Conservation (phyloP, 1,140 invertebrate genomes). For the Ectropis grisescens region DNA sequence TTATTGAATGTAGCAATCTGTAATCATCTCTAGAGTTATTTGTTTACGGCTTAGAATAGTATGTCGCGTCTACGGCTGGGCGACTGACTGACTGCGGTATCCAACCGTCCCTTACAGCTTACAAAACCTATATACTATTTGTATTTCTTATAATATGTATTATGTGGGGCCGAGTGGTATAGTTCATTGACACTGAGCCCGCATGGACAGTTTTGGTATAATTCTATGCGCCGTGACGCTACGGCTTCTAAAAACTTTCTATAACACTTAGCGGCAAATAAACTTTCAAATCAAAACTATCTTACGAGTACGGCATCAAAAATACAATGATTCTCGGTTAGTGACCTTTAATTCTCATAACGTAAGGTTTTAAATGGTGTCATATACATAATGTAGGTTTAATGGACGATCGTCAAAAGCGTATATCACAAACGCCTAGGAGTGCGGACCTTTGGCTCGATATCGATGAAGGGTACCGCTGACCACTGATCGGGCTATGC, state of each 20-base stretch:
- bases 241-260: too few species aligned
- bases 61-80: too few species aligned
- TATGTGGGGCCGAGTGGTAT: not conserved
- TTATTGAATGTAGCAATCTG: too few species aligned
- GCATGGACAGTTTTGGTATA: not conserved
- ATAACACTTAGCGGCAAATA: too few species aligned
- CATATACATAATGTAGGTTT: conserved; percentile 33
- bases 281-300: too few species aligned
- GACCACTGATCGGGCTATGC: too few species aligned
- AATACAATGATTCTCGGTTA: conserved; percentile 2
- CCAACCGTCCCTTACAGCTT: too few species aligned
- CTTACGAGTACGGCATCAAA: conserved; percentile 1
- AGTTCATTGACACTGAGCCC: not conserved
- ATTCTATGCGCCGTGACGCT: not conserved
- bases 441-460: conserved; percentile 48
- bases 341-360: conserved; percentile 1
- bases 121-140: too few species aligned
- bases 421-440: conserved; percentile 61
- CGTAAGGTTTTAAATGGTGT: conserved; percentile 8
- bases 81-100: too few species aligned
- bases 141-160: not conserved
- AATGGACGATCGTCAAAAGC: conserved; percentile 65
- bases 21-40: too few species aligned
- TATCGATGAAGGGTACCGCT: conserved; percentile 31
- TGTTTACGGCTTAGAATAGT: too few species aligned